Base-by-base conservation (phyloP, 2,888 invertebrate genomes). In the Chloroclystis v-ata region DNA sequence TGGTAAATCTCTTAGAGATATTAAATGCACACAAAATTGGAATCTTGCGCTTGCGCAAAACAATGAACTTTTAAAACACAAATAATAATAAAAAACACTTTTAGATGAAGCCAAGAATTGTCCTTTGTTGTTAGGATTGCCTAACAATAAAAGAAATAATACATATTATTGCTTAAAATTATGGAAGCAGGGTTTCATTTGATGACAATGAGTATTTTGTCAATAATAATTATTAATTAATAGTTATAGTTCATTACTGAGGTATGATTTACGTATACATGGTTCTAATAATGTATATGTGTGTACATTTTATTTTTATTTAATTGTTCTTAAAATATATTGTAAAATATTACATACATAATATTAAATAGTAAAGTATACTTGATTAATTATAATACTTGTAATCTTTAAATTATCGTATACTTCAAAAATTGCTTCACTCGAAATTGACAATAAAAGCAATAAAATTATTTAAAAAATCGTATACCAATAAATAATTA, bases 221-320 rank as follows among this genome's bases (percentile, higher is more conserved):
- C 33, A 46, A 48, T 47, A 43, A 38, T 43, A 16, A 45, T 46
- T 43, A 42, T 38, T 48, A 49, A 51, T 33, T 47, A 41, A 55
- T 39, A 64, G 69, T 65, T 65, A 52, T 58, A 61, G 72, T 75
- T 73, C 74, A 75, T 75, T 78, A 79, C 69, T 90, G 90, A 90
- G 90, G 90, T 90, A 90, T 89, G 78, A 73, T 75, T 90, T 90
- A 90, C 90, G 90, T 90, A 90, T 90, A 90, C 90, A 87, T 80
- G 89, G 81, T 87, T 70, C 74, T 82, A 82, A 49, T 41, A 45
- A 50, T 37, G 26, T 26, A 28, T 20, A 30, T 11, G 40, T 39
- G 43, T 47, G 46, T 47, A 44, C 47, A 47, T 53, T 43, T 47
- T 52, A 46, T 43, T 11, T 16, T 28, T 20, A 20, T n/a, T n/a